phyloP scores from a whole-genome alignment of 2,797 vertebrate species.

The Characodon lateralis region DNA sequence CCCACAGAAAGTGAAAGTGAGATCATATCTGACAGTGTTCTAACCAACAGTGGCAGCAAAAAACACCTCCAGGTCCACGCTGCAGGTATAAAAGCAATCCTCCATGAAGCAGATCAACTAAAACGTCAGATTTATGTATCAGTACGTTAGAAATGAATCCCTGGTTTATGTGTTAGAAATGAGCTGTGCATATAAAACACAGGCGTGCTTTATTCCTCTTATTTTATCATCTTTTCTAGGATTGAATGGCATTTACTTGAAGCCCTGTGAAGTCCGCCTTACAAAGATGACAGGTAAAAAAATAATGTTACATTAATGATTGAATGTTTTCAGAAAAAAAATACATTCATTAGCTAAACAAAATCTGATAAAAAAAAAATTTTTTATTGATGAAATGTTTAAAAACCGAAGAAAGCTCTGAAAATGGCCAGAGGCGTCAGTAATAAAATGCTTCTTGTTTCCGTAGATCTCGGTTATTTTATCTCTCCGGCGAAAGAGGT shows the following conservation, averaged over 20 bases:
- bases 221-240: slow-evolving; percentile 60
- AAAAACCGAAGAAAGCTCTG: slow-evolving; percentile 1
- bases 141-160: background rate
- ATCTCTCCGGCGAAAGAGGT: slow-evolving; percentile 63
- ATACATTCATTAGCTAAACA: background rate
- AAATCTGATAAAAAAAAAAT: background rate
- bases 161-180: background rate
- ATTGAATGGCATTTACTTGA: slow-evolving; percentile 59
- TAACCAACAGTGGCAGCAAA: slow-evolving; percentile 20
- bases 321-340: background rate
- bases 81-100: slow-evolving; percentile 10
- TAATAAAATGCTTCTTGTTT: slow-evolving; percentile 13
- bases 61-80: slow-evolving; percentile 2
- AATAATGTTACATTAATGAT: background rate
- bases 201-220: background rate
- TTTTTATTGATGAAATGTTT: background rate
- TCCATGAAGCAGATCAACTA: background rate
- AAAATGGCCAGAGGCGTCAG: background rate
- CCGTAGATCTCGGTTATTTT: slow-evolving; percentile 33
- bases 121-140: background rate
- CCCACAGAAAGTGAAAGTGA: slow-evolving; percentile 63
- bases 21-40: slow-evolving; percentile 20
- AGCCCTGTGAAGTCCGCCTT: slow-evolving; percentile 78
- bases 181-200: background rate
- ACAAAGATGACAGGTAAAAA: slow-evolving; percentile 71